Conservation (phyloP, 1,140 invertebrate genomes). For the Bactericera cockerelli region DNA sequence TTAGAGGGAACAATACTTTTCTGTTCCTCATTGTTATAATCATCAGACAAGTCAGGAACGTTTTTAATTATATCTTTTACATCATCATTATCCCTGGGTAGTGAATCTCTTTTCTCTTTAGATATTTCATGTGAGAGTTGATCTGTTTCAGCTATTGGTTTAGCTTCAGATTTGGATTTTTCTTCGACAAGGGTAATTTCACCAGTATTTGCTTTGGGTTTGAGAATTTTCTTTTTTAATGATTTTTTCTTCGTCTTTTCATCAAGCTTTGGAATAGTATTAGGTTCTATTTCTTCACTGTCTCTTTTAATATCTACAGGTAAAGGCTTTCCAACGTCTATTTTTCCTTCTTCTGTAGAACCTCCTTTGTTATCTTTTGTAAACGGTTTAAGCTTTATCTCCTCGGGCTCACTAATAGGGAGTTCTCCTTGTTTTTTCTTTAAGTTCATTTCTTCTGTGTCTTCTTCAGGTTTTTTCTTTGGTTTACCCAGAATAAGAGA, state of each 20-base stretch:
- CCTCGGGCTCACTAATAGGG: conserved; percentile 21
- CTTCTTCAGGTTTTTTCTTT: conserved; percentile 10
- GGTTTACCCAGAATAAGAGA: not conserved
- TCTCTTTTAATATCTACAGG: not conserved
- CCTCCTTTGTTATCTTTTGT: not conserved
- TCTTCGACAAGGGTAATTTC: too few species aligned
- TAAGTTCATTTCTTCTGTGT: conserved; percentile 24
- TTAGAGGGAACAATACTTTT: too few species aligned
- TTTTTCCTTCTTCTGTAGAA: not conserved
- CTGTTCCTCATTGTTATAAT: too few species aligned
- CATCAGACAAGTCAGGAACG: too few species aligned
- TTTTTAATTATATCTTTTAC: too few species aligned
- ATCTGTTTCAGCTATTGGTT: conserved; percentile 12
- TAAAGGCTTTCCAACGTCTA: not conserved
- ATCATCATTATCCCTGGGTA: too few species aligned
- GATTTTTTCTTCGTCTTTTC: conserved; percentile 7
- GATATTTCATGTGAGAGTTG: conserved; percentile 12
- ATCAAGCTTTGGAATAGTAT: conserved; percentile 15
- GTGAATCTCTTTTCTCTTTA: conserved; percentile 18
- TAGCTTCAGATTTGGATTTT: not conserved
- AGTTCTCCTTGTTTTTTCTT: conserved; percentile 30
- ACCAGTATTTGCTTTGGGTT: not conserved
- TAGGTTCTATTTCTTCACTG: not conserved
- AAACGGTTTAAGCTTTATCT: conserved; percentile 5
- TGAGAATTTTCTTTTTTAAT: conserved; percentile 11